phyloP scores from a whole-genome alignment of 2,797 vertebrate species.

The Ctenopoma multispine region DNA sequence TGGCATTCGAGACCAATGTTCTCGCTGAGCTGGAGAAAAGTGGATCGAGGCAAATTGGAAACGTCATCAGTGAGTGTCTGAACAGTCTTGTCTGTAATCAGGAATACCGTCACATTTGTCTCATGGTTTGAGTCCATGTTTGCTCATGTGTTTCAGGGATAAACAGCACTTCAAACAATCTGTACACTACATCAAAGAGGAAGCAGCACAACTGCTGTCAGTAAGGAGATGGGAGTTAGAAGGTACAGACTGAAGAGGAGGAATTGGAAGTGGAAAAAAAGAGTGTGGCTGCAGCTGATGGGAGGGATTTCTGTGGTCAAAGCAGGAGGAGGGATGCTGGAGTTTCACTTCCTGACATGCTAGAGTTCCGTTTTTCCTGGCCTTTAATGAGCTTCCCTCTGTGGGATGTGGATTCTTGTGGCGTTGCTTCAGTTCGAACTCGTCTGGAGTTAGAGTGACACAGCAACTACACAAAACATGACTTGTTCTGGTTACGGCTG shows the following conservation, averaged over 20 bases:
- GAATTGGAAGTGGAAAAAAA: slow-evolving; percentile 34
- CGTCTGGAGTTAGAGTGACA: slow-evolving; percentile 31
- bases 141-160: slow-evolving; percentile 82
- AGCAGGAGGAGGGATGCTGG: slow-evolving; percentile 25
- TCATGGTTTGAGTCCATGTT: neutral
- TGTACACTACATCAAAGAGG: slow-evolving; percentile 85
- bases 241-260: slow-evolving; percentile 44
- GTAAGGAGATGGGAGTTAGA: slow-evolving; percentile 62
- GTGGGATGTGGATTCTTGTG: slow-evolving; percentile 64
- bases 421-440: slow-evolving; percentile 40
- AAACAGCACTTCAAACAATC: slow-evolving; percentile 86
- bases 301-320: slow-evolving; percentile 55
- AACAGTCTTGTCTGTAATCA: neutral
- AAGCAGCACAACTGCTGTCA: slow-evolving; percentile 91
- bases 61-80: slow-evolving; percentile 93
- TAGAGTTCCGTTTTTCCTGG: slow-evolving; percentile 69
- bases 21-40: slow-evolving; percentile 94
- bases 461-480: slow-evolving; percentile 33
- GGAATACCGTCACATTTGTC: neutral
- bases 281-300: slow-evolving; percentile 38
- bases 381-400: slow-evolving; percentile 50
- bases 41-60: slow-evolving; percentile 88
- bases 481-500: slow-evolving; percentile 15
- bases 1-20: slow-evolving; percentile 94
- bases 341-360: slow-evolving; percentile 36